Evolutionary conservation across 1,140 invertebrate genomes (phyloP), one percentile per base, ranked within the genome.

Genomic region (Cheumatopsyche charites): DNA sequence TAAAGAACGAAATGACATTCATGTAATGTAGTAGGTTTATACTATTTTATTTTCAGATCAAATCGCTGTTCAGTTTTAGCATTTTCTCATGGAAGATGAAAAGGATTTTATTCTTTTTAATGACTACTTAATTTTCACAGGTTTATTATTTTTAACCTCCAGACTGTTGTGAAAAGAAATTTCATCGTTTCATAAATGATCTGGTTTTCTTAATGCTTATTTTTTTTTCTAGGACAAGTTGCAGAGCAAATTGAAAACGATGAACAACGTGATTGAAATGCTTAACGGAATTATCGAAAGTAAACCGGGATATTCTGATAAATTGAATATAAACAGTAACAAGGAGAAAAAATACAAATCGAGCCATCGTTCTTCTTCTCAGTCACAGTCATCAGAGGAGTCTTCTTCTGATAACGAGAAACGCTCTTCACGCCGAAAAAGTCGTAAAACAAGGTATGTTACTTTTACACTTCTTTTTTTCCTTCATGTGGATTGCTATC

Each of bases 201-300:
- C 12, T n/a, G 19, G 66, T 23, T 17, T 6, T n/a, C n/a, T 5
- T 66, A 67, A 67, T 36, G 47, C 19, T 7, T 15, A 15, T 25
- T 55, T 68, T 55, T 42, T 11, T 80, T 77, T 78, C 75, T 85
- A 93, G 92, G 86, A 88, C 79, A 91, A 93, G 85, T 92, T 94
- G 71, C 90, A 92, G 81, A 91, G 88, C 77, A 93, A 93, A 84
- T 82, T 93, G 81, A 92, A 91, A 80, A 91, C 91, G 0, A 92
- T 93, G 76, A 88, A 90, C 80, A 93, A 92, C 80, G 91, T 93
- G 0, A 92, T 94, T 75, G 91, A 94, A 76, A 93, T 93, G 90
- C 81, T 94, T 58, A 91, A 90, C 36, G 88, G 88, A 23, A 91
- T 93, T 75, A 93, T 94, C 67, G 88, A 88, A 0, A 88, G 90